Evolutionary conservation across 2,888 invertebrate genomes (phyloP), one percentile per base, ranked within the genome.

Genomic region (Heteropelma amictum): DNA sequence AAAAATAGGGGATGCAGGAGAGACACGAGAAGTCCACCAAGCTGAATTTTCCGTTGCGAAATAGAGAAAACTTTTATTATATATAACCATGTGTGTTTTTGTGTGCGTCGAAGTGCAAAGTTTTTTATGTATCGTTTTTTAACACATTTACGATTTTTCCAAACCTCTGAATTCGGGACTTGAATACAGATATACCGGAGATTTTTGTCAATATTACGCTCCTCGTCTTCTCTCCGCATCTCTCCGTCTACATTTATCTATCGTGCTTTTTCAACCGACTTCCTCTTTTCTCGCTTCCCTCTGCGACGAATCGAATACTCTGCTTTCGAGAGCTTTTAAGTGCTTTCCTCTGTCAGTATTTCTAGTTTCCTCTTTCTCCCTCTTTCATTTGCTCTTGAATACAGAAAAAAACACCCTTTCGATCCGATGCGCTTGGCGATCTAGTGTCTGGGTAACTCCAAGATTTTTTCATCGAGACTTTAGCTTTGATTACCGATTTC

Each of bases 311-410:
- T 73, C 74, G 76, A 71, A 60, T 60, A 65, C 74, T 74, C 64
- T 35, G 70, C 64, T 74, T 74, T 65, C 70, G 53, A 80, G 77
- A 78, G 79, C 78, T 81, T 81, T 82, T 83, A 84, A 83, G 84
- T 84, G 84, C 83, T 84, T 83, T 83, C 81, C 80, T 77, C 78
- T 84, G 83, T 84, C 74, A 47, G 61, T 61, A 38, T 53, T n/a
- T n/a, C 54, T 65, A 17, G 42, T 10, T 51, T 38, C 49, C 42
- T 30, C 38, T 4, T 42, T 35, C 64, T 38, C 38, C 28, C 47
- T 56, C 60, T 30, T 38, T 28, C 58, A n/a, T 45, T 23, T 40
- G 40, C 60, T 60, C 42, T 40, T 30, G 30, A 54, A 65, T 53
- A 40, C 30, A 33, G 53, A 53, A 54, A 65, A 64, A 74, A 65